Evolutionary conservation across 1,140 invertebrate genomes (phyloP).

Genomic region (Bombus confusus): DNA sequence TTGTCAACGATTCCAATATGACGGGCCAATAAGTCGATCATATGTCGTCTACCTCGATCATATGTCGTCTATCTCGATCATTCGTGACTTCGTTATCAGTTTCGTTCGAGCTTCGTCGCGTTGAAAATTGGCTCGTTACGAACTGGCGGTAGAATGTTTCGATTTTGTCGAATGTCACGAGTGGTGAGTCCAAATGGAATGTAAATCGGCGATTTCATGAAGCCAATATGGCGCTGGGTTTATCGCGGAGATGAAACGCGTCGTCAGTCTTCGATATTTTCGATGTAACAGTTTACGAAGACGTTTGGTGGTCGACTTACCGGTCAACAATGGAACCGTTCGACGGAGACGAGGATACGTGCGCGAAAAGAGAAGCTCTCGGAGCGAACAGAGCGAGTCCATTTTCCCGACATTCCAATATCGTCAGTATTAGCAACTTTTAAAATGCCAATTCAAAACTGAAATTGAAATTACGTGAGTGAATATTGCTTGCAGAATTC

Average conservation of each 20-base stretch:
- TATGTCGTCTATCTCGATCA: neutral
- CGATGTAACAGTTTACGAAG: neutral
- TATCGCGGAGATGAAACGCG: neutral
- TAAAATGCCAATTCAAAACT: neutral
- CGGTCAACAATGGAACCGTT: neutral
- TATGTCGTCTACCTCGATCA: neutral
- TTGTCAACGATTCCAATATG: neutral
- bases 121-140: neutral
- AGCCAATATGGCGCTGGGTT: neutral
- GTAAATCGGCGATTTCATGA: neutral
- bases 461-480: neutral
- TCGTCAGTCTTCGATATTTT: slow-evolving; percentile 19
- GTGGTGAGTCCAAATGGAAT: neutral
- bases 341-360: slow-evolving; percentile 2
- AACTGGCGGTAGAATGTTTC: neutral
- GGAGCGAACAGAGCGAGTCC: slow-evolving; percentile 18
- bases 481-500: neutral
- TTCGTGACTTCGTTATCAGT: neutral
- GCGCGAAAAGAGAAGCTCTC: slow-evolving; percentile 22
- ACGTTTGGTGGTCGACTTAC: neutral
- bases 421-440: neutral
- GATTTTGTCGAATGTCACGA: neutral
- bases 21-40: neutral
- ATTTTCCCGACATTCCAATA: slow-evolving; percentile 35
- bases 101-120: neutral